These are phyloP conservation scores for Hippocampus barbouri DNA, from an alignment of 2,113 vertebrate genomes.

Conservation along the genomic window DNA sequence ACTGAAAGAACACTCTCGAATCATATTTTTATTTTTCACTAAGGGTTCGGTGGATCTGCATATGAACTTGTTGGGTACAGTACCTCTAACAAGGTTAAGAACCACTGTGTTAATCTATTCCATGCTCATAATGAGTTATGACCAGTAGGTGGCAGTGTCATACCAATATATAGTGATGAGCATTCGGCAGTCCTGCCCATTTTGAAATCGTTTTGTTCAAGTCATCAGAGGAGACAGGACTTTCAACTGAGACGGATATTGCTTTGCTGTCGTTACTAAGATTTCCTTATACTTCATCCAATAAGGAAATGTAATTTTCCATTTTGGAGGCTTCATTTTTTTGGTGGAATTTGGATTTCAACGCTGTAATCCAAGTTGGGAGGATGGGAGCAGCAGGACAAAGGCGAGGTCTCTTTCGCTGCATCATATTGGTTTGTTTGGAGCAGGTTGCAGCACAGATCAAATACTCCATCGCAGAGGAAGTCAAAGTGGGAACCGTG, in stretches of 20 bases:
- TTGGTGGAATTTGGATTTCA: neutral
- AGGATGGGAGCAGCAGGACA: slow-evolving; percentile 54
- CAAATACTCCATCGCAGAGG: slow-evolving; percentile 67
- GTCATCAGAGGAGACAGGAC: neutral
- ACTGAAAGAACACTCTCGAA: too few species aligned
- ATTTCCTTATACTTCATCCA: too few species aligned
- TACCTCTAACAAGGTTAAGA: too few species aligned
- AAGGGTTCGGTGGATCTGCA: too few species aligned
- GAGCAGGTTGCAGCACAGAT: slow-evolving; percentile 52
- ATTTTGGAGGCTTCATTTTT: neutral
- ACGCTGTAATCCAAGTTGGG: neutral
- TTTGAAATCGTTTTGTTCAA: slow-evolving; percentile 14
- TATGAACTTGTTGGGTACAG: neutral
- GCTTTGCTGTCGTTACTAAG: neutral
- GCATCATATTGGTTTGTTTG: slow-evolving; percentile 33
- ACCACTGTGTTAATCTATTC: neutral
- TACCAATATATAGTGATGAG: neutral
- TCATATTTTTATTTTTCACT: too few species aligned
- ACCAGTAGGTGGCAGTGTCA: slow-evolving; percentile 58
- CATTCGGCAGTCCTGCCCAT: slow-evolving; percentile 26
- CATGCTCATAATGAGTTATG: fast-evolving
- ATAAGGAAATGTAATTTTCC: neutral
- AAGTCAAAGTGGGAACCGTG: slow-evolving; percentile 50
- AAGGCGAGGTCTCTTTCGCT: slow-evolving; percentile 38
- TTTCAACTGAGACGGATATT: neutral